Percentiles rank a stretch among this genome's conserved stretches.
Conservation (phyloP, 2,113 vertebrate species). For the Kryptolebias marmoratus region DNA sequence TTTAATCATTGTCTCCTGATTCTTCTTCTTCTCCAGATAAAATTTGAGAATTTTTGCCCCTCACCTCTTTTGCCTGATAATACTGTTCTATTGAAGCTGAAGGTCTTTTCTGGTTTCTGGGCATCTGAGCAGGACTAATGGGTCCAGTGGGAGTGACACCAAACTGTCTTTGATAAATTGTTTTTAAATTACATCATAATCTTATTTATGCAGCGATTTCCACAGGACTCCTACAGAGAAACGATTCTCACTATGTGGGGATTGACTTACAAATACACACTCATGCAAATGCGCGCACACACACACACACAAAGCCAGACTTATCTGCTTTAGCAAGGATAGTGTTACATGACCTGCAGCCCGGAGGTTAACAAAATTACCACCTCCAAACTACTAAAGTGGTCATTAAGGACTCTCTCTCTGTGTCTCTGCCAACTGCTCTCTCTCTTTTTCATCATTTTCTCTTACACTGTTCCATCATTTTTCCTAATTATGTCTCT, state of each 20-base stretch:
- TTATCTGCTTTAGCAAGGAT: slow-evolving; percentile 74
- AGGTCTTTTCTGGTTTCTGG: slow-evolving; percentile 59
- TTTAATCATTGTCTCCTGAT: no score
- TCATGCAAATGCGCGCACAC: slow-evolving; percentile 58
- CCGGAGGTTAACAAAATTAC: slow-evolving; percentile 80
- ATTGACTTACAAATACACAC: slow-evolving; percentile 62
- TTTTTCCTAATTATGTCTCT: slow-evolving; percentile 66
- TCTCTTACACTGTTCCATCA: slow-evolving; percentile 39
- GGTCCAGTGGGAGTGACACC: slow-evolving; percentile 80
- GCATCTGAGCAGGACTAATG: slow-evolving; percentile 72
- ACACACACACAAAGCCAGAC: slow-evolving; percentile 38
- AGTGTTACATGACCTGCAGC: slow-evolving; percentile 83
- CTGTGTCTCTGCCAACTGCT: slow-evolving; percentile 36
- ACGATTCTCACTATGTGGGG: slow-evolving; percentile 64
- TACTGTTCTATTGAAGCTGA: slow-evolving; percentile 30
- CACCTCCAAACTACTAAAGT: slow-evolving; percentile 83
- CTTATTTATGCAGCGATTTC: slow-evolving; percentile 82
- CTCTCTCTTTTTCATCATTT: slow-evolving; percentile 40
- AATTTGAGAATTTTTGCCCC: neutral
- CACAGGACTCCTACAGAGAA: slow-evolving; percentile 80
- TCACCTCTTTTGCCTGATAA: slow-evolving; percentile 10
- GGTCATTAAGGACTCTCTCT: slow-evolving; percentile 80
- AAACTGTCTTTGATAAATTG: slow-evolving; percentile 85
- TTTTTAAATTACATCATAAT: slow-evolving; percentile 87
- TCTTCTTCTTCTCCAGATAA: neutral